Conservation (phyloP, 2,797 vertebrate genomes). For the Leptodactylus fallax region DNA sequence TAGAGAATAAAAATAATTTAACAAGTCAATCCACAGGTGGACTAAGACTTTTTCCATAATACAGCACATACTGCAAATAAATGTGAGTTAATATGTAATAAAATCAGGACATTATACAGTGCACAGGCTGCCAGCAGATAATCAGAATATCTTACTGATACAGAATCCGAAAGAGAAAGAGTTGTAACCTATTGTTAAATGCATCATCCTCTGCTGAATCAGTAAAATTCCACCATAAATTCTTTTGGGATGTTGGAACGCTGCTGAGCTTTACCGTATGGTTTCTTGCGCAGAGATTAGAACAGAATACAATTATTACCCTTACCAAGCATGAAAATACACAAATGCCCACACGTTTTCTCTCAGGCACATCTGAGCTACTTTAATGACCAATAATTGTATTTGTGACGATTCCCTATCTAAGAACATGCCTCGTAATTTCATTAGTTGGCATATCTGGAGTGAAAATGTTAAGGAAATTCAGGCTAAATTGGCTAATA, state of each 20-base stretch:
- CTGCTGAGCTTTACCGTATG: neutral
- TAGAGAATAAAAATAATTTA: too few relatives aligned
- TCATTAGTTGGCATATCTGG: conserved; percentile 62
- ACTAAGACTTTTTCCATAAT: neutral
- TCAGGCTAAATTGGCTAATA: conserved; percentile 63
- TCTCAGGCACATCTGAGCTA: conserved; percentile 42
- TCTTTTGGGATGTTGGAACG: neutral
- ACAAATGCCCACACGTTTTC: conserved; percentile 37
- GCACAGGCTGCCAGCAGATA: neutral
- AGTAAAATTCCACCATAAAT: conserved; percentile 9
- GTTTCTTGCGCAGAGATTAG: neutral
- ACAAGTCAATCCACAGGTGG: too few relatives aligned
- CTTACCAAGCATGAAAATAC: conserved; percentile 41
- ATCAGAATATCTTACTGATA: neutral
- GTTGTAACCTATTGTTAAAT: neutral
- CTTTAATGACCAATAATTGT: conserved; percentile 64
- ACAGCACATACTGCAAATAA: neutral
- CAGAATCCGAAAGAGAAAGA: neutral
- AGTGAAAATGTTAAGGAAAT: conserved; percentile 60
- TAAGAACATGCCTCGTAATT: conserved; percentile 65
- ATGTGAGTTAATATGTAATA: neutral
- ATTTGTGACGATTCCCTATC: conserved; percentile 64
- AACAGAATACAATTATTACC: conserved; percentile 27
- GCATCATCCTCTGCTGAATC: neutral
- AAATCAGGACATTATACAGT: neutral